Conservation (phyloP, 1,140 invertebrate species). For the Babylonia areolata region DNA sequence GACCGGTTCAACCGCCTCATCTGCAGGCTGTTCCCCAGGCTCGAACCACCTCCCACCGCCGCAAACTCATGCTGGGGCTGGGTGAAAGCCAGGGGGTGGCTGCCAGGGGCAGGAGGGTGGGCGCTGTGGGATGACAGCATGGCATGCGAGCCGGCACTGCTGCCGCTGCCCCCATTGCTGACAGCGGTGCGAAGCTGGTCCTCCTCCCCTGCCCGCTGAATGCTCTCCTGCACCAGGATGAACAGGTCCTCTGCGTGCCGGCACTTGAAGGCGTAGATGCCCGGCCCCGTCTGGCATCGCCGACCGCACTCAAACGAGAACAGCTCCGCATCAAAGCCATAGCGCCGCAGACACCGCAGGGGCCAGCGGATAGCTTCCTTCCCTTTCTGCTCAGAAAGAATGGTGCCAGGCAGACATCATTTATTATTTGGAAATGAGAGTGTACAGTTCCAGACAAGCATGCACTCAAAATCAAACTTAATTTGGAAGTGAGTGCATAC, state of each 20-base stretch:
- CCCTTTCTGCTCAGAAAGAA: conserved; percentile 56
- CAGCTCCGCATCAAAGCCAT: conserved; percentile 91
- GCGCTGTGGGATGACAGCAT: too few relatives aligned
- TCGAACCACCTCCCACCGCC: conserved; percentile 35
- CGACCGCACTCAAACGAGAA: conserved; percentile 98
- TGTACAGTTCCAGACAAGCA: too few relatives aligned
- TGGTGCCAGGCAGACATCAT: too few relatives aligned
- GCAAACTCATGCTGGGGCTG: conserved; percentile 43
- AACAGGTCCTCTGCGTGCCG: conserved; percentile 93
- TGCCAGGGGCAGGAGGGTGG: conserved; percentile 46
- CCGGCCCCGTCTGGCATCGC: conserved; percentile 92
- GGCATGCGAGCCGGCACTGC: not conserved
- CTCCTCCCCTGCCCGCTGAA: conserved; percentile 79
- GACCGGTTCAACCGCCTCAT: conserved; percentile 8
- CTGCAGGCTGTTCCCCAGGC: conserved; percentile 18
- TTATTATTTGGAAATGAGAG: too few relatives aligned
- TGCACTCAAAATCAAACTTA: too few relatives aligned
- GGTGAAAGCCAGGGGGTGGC: conserved; percentile 48
- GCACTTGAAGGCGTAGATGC: conserved; percentile 97
- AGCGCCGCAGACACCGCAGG: conserved; percentile 90
- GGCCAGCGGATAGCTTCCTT: conserved; percentile 83
- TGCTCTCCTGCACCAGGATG: conserved; percentile 89
- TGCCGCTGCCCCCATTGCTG: conserved; percentile 19
- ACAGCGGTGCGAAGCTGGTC: conserved; percentile 48
- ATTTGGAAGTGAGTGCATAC: too few relatives aligned